Base-by-base conservation (phyloP, 2,113 vertebrate species). In the Calyptommatus sinebrachiatus region DNA sequence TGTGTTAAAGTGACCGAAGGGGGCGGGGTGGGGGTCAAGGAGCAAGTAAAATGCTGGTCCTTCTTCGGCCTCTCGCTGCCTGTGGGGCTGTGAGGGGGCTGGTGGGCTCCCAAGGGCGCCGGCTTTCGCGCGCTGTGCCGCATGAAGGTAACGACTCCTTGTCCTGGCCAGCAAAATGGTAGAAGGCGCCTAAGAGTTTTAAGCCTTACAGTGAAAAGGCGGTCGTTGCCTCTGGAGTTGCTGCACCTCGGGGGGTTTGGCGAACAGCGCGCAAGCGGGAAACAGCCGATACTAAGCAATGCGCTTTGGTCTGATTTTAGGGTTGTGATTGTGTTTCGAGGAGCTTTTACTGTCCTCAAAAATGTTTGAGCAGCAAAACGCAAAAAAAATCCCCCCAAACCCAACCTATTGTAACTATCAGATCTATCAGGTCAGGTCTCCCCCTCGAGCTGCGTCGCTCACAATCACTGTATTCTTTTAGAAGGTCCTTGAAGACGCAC, bases 131-230 rank as follows among this genome's bases (percentile, higher is more conserved):
- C 1, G 75, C 10, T 12, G 10, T 22, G 14, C 14, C 6, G n/a
- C 50, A 31, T 14, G 35, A 35, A 16, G 82, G 71, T 69, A 53
- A 62, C 4, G 6, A 7, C n/a, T 3, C 35, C 1, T 21, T 29
- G 50, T 21, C 57, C 14, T 46, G 29, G 41, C 28, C 28, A 8
- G 67, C 5, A 26, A 16, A 4, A 2, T 2, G 10, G 8, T n/a
- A 16, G 24, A n/a, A 18, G n/a, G 11, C 53, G 1, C 21, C 50
- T 9, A 18, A n/a, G 61, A 5, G 1, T 20, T 12, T 7, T 41
- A 20, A 21, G 48, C 9, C 29, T 18, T n/a, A 2, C 14, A 6
- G 2, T 0, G 28, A 45, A 5, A 11, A 1, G 1, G 3, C 7
- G 53, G 73, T 7, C 28, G 53, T 2, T 48, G 11, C 57, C 24